Evolutionary conservation across 2,113 vertebrate genomes (phyloP).

Genomic region (Vimba vimba): DNA sequence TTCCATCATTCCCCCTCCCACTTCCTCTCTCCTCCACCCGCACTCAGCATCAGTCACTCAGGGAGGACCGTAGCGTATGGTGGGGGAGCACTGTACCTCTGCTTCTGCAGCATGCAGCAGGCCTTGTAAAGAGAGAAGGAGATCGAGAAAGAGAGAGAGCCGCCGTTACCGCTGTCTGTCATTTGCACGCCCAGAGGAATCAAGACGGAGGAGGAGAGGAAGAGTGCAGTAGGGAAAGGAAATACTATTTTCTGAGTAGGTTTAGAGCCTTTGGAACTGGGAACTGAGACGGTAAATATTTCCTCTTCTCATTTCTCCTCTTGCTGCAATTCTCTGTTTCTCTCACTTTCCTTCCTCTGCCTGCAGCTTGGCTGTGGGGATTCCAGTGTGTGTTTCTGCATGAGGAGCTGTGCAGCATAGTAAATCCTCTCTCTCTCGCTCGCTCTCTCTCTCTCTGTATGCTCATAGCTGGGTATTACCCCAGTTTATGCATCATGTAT

Average conservation of each 20-base stretch:
- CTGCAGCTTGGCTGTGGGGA: slow-evolving; percentile 40
- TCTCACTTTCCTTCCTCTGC: slow-evolving; percentile 31
- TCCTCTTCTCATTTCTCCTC: slow-evolving; percentile 15
- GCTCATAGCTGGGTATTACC: slow-evolving; percentile 15
- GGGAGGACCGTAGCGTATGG: slow-evolving; percentile 45
- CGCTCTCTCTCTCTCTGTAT: slow-evolving; percentile 17
- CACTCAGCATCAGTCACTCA: slow-evolving; percentile 8
- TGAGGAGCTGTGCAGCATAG: slow-evolving; percentile 37
- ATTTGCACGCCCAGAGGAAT: slow-evolving; percentile 58
- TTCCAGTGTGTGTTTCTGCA: slow-evolving; percentile 47
- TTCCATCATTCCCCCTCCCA: slow-evolving; percentile 15
- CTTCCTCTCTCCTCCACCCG: slow-evolving; percentile 6
- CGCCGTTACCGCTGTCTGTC: slow-evolving; percentile 39
- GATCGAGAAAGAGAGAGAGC: slow-evolving; percentile 33
- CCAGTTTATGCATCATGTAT: background rate
- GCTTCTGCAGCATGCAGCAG: slow-evolving; percentile 49
- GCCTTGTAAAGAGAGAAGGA: slow-evolving; percentile 36
- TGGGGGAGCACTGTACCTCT: slow-evolving; percentile 46
- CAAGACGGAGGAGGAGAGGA: slow-evolving; percentile 14
- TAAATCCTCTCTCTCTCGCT: slow-evolving; percentile 23
- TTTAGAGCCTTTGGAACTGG: slow-evolving; percentile 32
- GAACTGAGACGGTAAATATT: slow-evolving; percentile 51
- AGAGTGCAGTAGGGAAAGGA: slow-evolving; percentile 20
- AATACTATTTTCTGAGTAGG: slow-evolving; percentile 28
- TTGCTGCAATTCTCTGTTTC: background rate